phyloP scores from a whole-genome alignment of 2,797 vertebrate species.

The Sylvilagus floridanus region DNA sequence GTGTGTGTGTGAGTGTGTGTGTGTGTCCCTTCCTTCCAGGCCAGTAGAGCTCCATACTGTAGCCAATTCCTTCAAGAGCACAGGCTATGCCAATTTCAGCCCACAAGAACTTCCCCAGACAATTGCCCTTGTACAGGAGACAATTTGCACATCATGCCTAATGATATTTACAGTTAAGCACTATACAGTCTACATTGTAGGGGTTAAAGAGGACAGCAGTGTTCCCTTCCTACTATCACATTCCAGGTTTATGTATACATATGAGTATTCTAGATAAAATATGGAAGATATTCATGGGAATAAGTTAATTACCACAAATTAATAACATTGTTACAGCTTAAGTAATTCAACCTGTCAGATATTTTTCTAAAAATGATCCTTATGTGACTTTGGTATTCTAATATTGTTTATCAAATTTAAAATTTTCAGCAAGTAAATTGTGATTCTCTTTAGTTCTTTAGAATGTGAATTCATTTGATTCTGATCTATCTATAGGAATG shows the following conservation, averaged over 20 bases:
- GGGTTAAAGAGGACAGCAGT: neutral
- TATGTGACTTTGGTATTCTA: neutral
- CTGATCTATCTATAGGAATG: neutral
- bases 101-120: neutral
- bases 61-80: neutral
- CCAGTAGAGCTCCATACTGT: neutral
- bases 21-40: neutral
- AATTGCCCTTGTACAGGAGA: neutral
- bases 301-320: neutral
- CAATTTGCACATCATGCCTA: neutral
- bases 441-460: neutral
- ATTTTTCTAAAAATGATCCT: neutral
- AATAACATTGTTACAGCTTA: neutral
- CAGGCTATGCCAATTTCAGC: neutral
- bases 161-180: neutral
- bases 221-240: neutral
- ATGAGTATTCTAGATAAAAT: neutral
- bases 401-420: neutral
- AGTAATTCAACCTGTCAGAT: neutral
- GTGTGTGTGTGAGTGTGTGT: too few species aligned
- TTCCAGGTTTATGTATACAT: neutral
- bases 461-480: slow-evolving; percentile 34
- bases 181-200: neutral
- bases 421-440: slow-evolving; percentile 30
- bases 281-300: neutral